These are phyloP conservation scores for Drosophila buzzatii DNA, from an alignment of 2,888 invertebrate species.

Conservation along the genomic window DNA sequence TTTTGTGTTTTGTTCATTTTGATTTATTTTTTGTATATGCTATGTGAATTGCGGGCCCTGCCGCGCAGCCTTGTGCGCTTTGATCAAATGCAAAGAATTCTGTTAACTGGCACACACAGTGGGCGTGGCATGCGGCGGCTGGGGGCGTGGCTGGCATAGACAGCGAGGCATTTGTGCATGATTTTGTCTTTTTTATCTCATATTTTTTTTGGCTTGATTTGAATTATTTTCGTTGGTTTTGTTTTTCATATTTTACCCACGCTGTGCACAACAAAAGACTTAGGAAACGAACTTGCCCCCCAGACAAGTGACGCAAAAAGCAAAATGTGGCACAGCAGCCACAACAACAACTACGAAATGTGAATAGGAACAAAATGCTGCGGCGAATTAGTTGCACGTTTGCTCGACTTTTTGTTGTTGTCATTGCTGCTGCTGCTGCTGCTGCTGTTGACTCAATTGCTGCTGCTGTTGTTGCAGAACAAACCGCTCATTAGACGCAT, in stretches of 20 bases:
- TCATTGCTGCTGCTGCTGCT: constrained; percentile 15
- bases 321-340: constrained; percentile 42
- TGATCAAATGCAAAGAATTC: constrained; percentile 47
- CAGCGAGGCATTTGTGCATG: constrained; percentile 1
- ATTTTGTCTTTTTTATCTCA: constrained; percentile 4
- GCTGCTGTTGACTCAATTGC: constrained; percentile 22
- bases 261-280: constrained; percentile 74
- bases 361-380: constrained; percentile 54
- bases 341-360: constrained; percentile 42
- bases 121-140: constrained; percentile 42
- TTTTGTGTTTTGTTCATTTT: constrained; percentile 24
- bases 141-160: constrained; percentile 32
- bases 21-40: constrained; percentile 4
- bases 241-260: constrained; percentile 66
- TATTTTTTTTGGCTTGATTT: constrained; percentile 27
- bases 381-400: constrained; percentile 66
- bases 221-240: constrained; percentile 24
- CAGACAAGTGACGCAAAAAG: constrained; percentile 69
- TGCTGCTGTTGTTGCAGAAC: constrained; percentile 67
- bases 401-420: constrained; percentile 54
- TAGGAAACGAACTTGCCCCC: constrained; percentile 79
- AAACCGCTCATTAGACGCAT: constrained; percentile 78
- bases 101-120: constrained; percentile 39
- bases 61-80: constrained; percentile 6
- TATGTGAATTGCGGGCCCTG: constrained; percentile 21